A percentile compares a stretch with the other conserved stretches of the same genome.
Evolutionary conservation across 2,113 vertebrate genomes (phyloP).

Genomic region (Apistogramma diplotaenia): DNA sequence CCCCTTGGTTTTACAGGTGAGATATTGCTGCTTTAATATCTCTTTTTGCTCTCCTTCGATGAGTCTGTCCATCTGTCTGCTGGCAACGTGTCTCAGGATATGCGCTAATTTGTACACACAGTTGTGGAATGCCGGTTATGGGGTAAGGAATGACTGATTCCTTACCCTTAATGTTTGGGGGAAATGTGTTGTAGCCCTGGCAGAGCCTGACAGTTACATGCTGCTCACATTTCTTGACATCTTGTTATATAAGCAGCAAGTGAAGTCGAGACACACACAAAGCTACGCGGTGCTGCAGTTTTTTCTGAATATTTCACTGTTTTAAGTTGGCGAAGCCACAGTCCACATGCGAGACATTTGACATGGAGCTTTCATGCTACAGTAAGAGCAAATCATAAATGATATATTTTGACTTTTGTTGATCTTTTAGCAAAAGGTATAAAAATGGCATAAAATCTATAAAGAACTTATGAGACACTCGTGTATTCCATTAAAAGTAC

Average conservation of each 20-base stretch:
- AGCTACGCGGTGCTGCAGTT: not conserved
- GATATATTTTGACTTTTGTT: slow-evolving; percentile 31
- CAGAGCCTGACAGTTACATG: not conserved
- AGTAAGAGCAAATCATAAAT: slow-evolving; percentile 10
- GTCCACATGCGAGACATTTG: not conserved
- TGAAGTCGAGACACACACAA: not conserved
- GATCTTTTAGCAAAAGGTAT: slow-evolving; percentile 1
- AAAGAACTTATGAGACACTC: not conserved
- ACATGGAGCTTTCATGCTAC: slow-evolving; percentile 10
- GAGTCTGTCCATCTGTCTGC: slow-evolving; percentile 4
- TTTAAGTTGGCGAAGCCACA: not conserved
- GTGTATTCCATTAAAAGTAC: not conserved
- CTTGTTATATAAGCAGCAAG: not conserved
- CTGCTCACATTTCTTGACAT: not conserved
- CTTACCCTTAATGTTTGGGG: not conserved
- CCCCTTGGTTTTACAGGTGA: slow-evolving; percentile 77
- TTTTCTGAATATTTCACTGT: not conserved
- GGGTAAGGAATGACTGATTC: not conserved
- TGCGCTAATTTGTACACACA: not conserved
- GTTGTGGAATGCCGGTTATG: not conserved
- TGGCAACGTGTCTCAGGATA: not conserved
- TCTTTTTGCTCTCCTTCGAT: not conserved
- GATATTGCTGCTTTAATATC: slow-evolving; percentile 17
- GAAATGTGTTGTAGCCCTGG: not conserved
- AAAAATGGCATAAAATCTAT: not conserved